Evolutionary conservation across 2,888 invertebrate genomes (phyloP).

Genomic region (Oeneis ivallda): DNA sequence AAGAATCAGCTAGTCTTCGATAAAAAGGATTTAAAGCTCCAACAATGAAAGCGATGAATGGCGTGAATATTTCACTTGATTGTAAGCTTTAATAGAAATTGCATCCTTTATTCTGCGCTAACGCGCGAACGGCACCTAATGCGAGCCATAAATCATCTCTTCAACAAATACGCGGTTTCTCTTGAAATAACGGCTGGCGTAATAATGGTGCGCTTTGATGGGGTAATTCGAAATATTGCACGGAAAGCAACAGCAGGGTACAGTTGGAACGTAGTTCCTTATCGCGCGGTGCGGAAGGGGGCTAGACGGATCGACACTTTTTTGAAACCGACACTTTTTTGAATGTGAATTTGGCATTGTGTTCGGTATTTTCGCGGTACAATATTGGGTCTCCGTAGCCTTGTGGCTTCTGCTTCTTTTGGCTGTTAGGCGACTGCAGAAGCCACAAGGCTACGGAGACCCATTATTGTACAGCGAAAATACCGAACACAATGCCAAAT

Average conservation of each 20-base stretch:
- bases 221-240: conserved; percentile 17
- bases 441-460: too few species aligned
- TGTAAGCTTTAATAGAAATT: conserved; percentile 23
- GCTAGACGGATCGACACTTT: too few species aligned
- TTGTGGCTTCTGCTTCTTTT: too few species aligned
- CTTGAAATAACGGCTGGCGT: conserved; percentile 20
- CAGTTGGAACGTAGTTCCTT: too few species aligned
- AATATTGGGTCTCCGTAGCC: too few species aligned
- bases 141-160: conserved; percentile 25
- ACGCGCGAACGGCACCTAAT: conserved; percentile 20
- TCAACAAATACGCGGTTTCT: conserved; percentile 24
- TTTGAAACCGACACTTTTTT: too few species aligned
- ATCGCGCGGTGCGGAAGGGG: too few species aligned
- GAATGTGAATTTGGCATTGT: too few species aligned
- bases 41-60: conserved; percentile 11
- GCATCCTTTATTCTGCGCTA: conserved; percentile 18
- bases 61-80: conserved; percentile 19
- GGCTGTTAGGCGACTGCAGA: too few species aligned
- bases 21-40: background rate
- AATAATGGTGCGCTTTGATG: conserved; percentile 22
- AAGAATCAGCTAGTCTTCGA: background rate
- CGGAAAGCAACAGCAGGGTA: background rate
- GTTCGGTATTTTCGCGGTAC: too few species aligned
- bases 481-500: too few species aligned
- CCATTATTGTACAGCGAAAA: too few species aligned